phyloP scores from a whole-genome alignment of 2,113 vertebrate genomes.

The Daboia siamensis region DNA sequence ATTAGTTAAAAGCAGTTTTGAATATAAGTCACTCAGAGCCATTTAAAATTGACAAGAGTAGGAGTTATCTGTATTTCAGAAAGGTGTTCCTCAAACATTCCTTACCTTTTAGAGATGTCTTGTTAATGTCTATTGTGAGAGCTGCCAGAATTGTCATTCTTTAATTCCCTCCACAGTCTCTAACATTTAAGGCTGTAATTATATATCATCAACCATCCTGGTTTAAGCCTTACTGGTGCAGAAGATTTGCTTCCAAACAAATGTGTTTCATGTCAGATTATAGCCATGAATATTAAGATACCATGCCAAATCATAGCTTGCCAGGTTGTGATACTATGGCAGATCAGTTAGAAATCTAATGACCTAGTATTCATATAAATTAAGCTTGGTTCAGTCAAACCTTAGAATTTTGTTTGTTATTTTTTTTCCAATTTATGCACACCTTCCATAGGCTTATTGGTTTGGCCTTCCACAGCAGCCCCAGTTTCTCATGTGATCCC shows the following conservation, averaged over 20 bases:
- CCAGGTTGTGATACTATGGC: background rate
- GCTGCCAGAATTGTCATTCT: background rate
- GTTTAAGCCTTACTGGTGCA: background rate
- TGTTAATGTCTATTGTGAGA: background rate
- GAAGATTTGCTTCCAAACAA: background rate
- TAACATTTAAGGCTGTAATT: background rate
- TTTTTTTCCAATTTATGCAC: background rate
- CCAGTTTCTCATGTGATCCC: background rate
- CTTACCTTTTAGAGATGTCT: background rate
- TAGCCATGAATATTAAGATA: background rate
- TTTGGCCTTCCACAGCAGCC: background rate
- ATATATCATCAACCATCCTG: background rate
- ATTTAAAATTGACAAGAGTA: background rate
- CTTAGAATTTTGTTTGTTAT: background rate
- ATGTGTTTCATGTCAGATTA: background rate
- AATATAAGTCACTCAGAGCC: background rate
- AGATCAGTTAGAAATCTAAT: background rate
- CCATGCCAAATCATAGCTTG: background rate
- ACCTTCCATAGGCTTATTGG: background rate
- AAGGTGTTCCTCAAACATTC: background rate
- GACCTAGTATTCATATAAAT: background rate
- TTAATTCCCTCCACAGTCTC: background rate
- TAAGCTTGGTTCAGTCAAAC: background rate
- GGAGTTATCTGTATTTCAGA: background rate
- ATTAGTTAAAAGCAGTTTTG: background rate